These are phyloP conservation scores for Semnornis frantzii DNA, from an alignment of 2,113 vertebrate species.

Conservation along the genomic window DNA sequence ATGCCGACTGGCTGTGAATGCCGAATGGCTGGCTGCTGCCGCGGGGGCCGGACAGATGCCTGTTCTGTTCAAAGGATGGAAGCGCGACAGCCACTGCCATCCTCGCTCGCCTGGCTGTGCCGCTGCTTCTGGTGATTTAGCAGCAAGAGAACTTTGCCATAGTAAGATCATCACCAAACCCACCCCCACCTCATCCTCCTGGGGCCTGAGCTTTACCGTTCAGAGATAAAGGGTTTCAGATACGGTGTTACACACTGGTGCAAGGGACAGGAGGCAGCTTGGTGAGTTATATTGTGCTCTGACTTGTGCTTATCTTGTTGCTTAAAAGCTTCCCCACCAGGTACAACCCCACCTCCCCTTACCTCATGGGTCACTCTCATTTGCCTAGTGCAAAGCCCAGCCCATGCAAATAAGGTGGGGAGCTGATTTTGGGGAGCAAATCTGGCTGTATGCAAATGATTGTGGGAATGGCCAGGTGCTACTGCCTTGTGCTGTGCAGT, in stretches of 20 bases:
- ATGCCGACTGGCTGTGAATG: background rate
- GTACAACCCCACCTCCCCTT: background rate
- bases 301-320: background rate
- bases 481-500: background rate
- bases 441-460: background rate
- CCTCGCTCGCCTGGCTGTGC: background rate
- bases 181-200: background rate
- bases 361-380: background rate
- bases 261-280: rapidly evolving
- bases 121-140: background rate
- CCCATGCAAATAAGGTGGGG: conserved; percentile 19
- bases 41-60: background rate
- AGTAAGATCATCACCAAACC: background rate
- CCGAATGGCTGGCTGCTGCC: rapidly evolving
- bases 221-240: rapidly evolving
- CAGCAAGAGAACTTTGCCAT: background rate
- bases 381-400: conserved; percentile 7
- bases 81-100: background rate
- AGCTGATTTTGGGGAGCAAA: conserved; percentile 7
- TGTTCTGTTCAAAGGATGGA: background rate
- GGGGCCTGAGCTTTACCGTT: background rate
- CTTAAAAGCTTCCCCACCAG: background rate
- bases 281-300: background rate
- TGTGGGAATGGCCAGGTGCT: background rate
- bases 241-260: rapidly evolving